Conservation (phyloP, 2,113 vertebrate genomes). For the Barnardius zonarius region DNA sequence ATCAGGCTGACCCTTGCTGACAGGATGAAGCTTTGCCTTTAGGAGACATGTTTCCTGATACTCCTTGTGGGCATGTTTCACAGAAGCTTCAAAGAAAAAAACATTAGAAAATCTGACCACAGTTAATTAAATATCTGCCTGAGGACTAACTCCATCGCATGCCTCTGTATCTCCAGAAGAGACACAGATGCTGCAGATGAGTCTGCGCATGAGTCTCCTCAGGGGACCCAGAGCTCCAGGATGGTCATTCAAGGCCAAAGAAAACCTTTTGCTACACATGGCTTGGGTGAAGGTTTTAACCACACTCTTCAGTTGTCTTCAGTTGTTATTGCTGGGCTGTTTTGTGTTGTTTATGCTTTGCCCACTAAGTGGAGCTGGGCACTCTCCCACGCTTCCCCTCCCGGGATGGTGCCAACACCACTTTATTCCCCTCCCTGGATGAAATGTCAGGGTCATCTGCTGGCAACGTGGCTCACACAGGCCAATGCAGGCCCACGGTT, state of each 20-base stretch:
- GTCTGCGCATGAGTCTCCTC: accelerated
- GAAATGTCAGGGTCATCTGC: neutral
- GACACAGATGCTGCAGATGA: neutral
- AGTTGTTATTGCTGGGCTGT: neutral
- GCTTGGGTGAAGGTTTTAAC: neutral
- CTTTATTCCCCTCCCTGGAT: neutral
- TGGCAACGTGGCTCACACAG: neutral
- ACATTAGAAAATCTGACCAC: neutral
- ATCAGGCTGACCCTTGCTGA: neutral
- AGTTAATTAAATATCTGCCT: neutral
- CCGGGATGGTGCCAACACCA: neutral
- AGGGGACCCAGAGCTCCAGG: neutral
- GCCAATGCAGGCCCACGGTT: neutral
- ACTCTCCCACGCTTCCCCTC: neutral
- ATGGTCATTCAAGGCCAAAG: neutral
- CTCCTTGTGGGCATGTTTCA: neutral
- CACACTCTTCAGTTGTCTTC: accelerated
- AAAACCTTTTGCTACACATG: neutral
- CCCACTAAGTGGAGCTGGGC: slow-evolving; percentile 63
- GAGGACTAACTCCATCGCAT: neutral
- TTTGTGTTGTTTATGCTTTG: slow-evolving; percentile 38
- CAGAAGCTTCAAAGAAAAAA: neutral
- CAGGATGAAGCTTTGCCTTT: neutral
- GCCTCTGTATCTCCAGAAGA: neutral
- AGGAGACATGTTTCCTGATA: neutral